Percentiles rank a stretch among this genome's conserved stretches.
These are phyloP conservation scores for Sebastes nivosus DNA, from an alignment of 2,797 vertebrate species.

Conservation along the genomic window DNA sequence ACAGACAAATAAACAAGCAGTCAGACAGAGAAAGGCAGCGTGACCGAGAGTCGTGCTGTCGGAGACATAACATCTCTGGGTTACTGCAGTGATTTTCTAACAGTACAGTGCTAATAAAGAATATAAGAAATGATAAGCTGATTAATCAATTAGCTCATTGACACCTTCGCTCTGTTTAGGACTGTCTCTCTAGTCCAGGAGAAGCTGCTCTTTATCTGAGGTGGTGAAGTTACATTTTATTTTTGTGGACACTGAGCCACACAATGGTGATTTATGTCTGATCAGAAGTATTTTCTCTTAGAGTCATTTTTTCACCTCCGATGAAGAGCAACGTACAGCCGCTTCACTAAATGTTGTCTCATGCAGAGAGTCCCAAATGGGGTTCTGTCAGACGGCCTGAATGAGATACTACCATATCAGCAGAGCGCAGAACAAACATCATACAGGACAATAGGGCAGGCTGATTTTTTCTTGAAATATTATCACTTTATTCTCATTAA, in stretches of 20 bases:
- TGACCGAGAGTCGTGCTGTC: slow-evolving; percentile 27
- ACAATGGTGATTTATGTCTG: background rate
- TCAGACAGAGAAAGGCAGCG: slow-evolving; percentile 22
- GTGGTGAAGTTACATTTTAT: background rate
- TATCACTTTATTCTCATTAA: background rate
- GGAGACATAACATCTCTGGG: slow-evolving; percentile 3
- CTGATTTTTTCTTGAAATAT: background rate
- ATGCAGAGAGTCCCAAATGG: background rate
- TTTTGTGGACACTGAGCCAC: background rate
- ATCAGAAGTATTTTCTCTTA: background rate
- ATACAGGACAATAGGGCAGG: background rate
- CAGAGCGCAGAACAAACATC: background rate
- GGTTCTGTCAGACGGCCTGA: background rate
- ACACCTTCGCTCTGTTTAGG: background rate
- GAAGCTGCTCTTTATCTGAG: background rate
- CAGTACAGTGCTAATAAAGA: background rate
- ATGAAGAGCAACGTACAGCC: background rate
- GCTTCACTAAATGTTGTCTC: background rate
- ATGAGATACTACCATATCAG: background rate
- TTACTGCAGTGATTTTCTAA: slow-evolving; percentile 7
- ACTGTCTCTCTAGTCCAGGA: background rate
- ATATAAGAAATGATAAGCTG: background rate
- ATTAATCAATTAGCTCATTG: background rate
- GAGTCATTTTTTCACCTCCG: background rate
- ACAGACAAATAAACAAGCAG: slow-evolving; percentile 51